Base-by-base conservation (phyloP, 2,888 invertebrate species). In the Drosophila eohydei region DNA sequence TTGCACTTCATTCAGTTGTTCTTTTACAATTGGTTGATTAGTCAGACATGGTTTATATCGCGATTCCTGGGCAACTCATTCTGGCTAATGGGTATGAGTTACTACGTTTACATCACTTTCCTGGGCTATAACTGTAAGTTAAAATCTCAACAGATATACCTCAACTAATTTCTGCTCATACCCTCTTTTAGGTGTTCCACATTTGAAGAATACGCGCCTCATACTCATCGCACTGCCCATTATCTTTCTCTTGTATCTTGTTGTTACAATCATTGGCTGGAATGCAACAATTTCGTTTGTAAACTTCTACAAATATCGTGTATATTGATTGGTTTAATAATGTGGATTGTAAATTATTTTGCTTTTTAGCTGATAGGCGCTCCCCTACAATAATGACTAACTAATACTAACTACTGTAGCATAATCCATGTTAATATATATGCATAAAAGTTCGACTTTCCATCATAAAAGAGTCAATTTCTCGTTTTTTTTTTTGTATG, bases 91-190 rank as follows among this genome's bases (percentile, higher is more conserved):
- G 97, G 98, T 6, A 94, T 97, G 71, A 94, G 96, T 68, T 99
- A 99, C 93, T 99, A 99, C 92, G 94, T 98, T 74, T 99, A 99
- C 93, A 98, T 99, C 88, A 98, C 99, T 40, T 99, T 99, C 93
- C 94, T 99, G 68, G 99, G 99, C 80, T 99, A 99, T 91, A 98
- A 97, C 93, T 97, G 97, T 97, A 91, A 95, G 96, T 95, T 43
- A 0, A 14, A 16, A 46, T 12, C 8, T 14, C 2, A 9, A 21
- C 2, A 5, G 2, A 21, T 2, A 5, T 21, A 21, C 26, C 48
- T 60, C 59, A 26, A 32, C n/a, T 62, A 32, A 65, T 55, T 8
- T 12, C 0, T 38, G 28, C 28, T 7, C 6, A 2, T n/a, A 12
- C 28, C 7, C 34, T 6, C 7, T 46, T 63, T 77, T 94, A 97